Conservation (phyloP, 2,797 vertebrate species). For the Oreonectes daqikongensis region DNA sequence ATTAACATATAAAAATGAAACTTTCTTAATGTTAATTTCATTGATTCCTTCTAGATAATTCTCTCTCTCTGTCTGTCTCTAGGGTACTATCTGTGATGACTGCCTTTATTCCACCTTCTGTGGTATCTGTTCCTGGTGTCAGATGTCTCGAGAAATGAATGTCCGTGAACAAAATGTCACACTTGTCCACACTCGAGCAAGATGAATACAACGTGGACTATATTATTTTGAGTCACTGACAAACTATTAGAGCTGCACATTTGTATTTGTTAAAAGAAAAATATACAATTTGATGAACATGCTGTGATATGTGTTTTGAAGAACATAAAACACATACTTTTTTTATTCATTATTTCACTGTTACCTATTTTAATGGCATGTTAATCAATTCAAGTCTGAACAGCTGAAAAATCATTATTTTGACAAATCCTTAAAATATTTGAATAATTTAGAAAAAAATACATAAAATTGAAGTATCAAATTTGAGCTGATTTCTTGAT, state of each 20-base stretch:
- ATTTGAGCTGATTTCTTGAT: too few relatives aligned
- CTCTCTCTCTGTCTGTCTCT: background rate
- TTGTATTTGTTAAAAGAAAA: background rate
- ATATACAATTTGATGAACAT: background rate
- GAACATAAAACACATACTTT: background rate
- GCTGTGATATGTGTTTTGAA: background rate
- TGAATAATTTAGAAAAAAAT: too few relatives aligned
- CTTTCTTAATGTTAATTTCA: background rate
- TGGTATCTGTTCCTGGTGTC: background rate
- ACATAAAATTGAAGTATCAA: too few relatives aligned
- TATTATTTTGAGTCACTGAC: background rate
- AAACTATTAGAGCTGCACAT: background rate
- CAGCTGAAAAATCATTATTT: too few relatives aligned
- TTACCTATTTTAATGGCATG: background rate
- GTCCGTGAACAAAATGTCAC: background rate
- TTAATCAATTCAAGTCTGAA: too few relatives aligned
- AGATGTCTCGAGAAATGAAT: slow-evolving; percentile 5
- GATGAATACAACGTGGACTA: background rate
- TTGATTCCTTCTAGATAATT: background rate
- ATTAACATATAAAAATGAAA: too few relatives aligned
- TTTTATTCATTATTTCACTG: background rate
- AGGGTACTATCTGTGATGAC: background rate
- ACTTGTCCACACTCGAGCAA: background rate
- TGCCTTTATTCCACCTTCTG: background rate
- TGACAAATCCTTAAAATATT: too few relatives aligned